Evolutionary conservation across 1,140 invertebrate species (phyloP).

Genomic region (Sycobia sp.): DNA sequence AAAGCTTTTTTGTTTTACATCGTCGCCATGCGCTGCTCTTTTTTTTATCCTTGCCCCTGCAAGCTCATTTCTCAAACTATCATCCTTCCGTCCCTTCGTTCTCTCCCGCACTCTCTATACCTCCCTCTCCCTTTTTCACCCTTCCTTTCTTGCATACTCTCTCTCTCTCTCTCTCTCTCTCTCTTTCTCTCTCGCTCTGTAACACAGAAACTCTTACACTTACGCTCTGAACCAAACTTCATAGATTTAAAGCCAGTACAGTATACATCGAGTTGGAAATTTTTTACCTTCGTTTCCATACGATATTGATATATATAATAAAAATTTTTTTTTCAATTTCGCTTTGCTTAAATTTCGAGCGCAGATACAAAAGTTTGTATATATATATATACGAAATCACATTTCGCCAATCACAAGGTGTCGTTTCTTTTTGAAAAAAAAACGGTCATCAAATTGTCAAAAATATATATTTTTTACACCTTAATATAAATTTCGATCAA

Average conservation of each 20-base stretch:
- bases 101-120: background rate
- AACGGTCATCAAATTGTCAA: conserved; percentile 15
- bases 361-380: conserved; percentile 36
- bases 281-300: conserved; percentile 23
- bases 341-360: conserved; percentile 30
- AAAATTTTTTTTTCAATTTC: background rate
- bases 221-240: conserved; percentile 1
- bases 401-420: conserved; percentile 31
- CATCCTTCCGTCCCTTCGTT: conserved; percentile 41
- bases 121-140: background rate
- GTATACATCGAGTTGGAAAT: conserved; percentile 34
- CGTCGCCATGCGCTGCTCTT: conserved; percentile 31
- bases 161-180: conserved; percentile 1
- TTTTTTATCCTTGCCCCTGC: conserved; percentile 56
- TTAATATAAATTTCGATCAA: conserved; percentile 25
- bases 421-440: conserved; percentile 33
- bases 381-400: conserved; percentile 36
- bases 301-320: conserved; percentile 16
- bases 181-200: conserved; percentile 9
- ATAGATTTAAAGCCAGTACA: conserved; percentile 36
- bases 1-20: too few species aligned
- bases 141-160: background rate
- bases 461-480: too few species aligned
- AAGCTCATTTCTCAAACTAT: conserved; percentile 50
- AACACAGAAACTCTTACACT: conserved; percentile 20